Conservation (phyloP, 2,888 invertebrate species). For the Leptogaster cylindrica region DNA sequence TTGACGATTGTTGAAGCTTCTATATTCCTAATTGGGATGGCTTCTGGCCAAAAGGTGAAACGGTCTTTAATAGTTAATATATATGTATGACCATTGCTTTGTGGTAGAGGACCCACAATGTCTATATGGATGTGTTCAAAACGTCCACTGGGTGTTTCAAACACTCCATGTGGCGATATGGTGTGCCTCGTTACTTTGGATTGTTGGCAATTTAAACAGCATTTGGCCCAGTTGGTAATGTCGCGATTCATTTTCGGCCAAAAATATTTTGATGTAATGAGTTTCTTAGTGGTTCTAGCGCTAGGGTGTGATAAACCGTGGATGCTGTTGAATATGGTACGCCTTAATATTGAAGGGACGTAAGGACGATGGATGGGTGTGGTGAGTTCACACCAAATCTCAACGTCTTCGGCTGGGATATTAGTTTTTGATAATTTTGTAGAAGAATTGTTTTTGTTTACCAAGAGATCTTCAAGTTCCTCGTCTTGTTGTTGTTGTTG, state of each 20-base stretch:
- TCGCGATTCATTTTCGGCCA: too few relatives aligned
- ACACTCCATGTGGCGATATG: neutral
- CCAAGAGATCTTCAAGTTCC: too few relatives aligned
- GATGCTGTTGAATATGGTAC: too few relatives aligned
- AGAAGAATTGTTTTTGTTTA: too few relatives aligned
- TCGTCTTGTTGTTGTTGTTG: too few relatives aligned
- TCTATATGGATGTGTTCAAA: slow-evolving; percentile 44
- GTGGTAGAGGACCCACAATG: slow-evolving; percentile 32
- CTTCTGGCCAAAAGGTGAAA: neutral
- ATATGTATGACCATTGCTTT: neutral
- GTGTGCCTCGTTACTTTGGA: neutral
- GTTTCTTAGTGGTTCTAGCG: neutral
- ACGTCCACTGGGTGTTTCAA: neutral
- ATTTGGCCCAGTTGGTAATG: neutral
- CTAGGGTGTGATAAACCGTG: slow-evolving; percentile 8
- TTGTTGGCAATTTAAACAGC: slow-evolving; percentile 1
- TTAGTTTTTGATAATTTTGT: too few relatives aligned
- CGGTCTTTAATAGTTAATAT: neutral
- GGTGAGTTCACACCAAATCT: too few relatives aligned
- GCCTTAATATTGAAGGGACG: too few relatives aligned
- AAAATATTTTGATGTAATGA: neutral
- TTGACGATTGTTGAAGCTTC: neutral
- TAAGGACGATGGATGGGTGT: too few relatives aligned
- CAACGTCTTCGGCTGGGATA: too few relatives aligned
- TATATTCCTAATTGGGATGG: neutral